phyloP scores from a whole-genome alignment of 2,797 vertebrate species.

The Pelobates cultripes region DNA sequence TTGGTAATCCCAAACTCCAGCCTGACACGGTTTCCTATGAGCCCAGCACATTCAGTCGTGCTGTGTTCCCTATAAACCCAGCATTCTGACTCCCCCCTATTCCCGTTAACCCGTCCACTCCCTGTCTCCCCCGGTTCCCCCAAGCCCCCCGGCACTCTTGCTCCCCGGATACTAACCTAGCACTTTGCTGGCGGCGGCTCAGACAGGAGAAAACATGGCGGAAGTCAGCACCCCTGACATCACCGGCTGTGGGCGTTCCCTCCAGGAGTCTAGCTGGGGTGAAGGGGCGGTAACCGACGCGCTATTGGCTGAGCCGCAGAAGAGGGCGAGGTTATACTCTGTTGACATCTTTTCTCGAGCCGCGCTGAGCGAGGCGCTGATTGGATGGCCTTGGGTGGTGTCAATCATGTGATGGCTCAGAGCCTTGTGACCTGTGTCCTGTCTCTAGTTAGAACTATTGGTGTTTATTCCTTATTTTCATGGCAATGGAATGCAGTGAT shows the following conservation, averaged over 20 bases:
- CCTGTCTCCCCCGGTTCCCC: too few relatives aligned
- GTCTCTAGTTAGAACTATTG: too few relatives aligned
- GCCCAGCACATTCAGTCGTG: too few relatives aligned
- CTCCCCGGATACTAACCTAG: neutral
- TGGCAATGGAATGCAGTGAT: too few relatives aligned
- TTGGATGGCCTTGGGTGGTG: constrained; percentile 14
- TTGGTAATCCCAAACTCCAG: too few relatives aligned
- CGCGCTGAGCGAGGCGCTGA: neutral
- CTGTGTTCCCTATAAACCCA: too few relatives aligned
- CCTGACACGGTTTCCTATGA: too few relatives aligned
- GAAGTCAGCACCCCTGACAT: constrained; percentile 27
- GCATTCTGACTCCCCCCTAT: too few relatives aligned
- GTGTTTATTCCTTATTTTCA: too few relatives aligned
- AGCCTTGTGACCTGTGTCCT: neutral
- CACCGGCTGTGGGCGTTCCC: constrained; percentile 4
- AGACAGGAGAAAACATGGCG: constrained; percentile 29
- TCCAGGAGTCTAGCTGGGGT: neutral
- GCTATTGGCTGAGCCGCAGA: neutral
- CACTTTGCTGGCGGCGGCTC: constrained; percentile 3
- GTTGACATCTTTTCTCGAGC: constrained; percentile 19
- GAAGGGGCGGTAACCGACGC: neutral
- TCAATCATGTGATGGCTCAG: constrained; percentile 14
- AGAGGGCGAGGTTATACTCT: neutral
- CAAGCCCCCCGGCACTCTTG: too few relatives aligned
- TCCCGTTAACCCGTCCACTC: too few relatives aligned